A percentile compares a stretch with the other conserved stretches of the same genome.
Conservation (phyloP, 2,113 vertebrate species). For the Archocentrus centrarchus region DNA sequence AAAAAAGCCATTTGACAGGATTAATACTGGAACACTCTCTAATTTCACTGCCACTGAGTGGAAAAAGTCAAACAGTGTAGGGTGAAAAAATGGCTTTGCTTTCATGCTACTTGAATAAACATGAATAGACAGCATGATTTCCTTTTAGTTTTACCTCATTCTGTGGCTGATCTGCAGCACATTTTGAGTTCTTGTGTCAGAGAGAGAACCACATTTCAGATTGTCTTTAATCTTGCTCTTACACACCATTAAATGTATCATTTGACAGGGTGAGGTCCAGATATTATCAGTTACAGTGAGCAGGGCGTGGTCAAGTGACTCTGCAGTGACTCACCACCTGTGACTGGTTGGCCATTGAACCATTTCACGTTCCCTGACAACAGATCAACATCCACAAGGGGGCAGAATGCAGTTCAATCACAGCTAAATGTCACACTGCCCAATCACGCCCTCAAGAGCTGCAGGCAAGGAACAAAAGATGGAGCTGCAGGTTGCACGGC, state of each 20-base stretch:
- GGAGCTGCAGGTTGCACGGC: slow-evolving; percentile 7
- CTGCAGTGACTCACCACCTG: slow-evolving; percentile 25
- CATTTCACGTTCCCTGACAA: slow-evolving; percentile 17
- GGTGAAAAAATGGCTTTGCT: slow-evolving; percentile 49
- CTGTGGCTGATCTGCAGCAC: neutral
- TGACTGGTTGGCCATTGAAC: slow-evolving; percentile 6
- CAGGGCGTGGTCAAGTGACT: neutral
- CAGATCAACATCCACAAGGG: slow-evolving; percentile 75
- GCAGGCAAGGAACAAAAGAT: slow-evolving; percentile 22
- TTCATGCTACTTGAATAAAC: slow-evolving; percentile 25
- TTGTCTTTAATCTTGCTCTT: neutral
- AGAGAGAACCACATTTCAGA: neutral
- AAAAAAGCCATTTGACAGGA: slow-evolving; percentile 59
- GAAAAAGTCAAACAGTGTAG: slow-evolving; percentile 7
- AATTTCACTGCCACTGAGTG: slow-evolving; percentile 43
- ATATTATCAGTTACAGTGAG: neutral
- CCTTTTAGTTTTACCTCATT: neutral
- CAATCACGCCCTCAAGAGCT: slow-evolving; percentile 42
- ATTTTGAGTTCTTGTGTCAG: neutral
- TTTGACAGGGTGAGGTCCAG: neutral
- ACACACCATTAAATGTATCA: neutral
- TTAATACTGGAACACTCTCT: slow-evolving; percentile 41
- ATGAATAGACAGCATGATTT: slow-evolving; percentile 1
- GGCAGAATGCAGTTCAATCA: slow-evolving; percentile 76
- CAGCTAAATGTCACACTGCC: slow-evolving; percentile 33